Evolutionary conservation across 2,888 invertebrate genomes (phyloP), one percentile per base, ranked within the genome.

Genomic region (Sepiola atlantica): DNA sequence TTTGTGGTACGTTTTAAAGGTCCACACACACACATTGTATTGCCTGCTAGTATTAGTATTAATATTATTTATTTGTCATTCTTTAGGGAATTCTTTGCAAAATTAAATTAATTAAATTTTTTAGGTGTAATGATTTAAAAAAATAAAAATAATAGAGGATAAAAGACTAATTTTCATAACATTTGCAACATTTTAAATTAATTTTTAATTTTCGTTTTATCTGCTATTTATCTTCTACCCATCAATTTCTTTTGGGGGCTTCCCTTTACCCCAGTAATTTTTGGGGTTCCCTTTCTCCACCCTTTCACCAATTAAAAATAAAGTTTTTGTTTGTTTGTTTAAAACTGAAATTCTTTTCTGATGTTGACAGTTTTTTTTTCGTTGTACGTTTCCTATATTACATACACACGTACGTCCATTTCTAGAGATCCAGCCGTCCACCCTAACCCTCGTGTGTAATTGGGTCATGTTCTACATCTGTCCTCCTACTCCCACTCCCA

Each of bases 341-440:
- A 77, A 77, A 18, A 16, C 77, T 77, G 77, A 77, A 77, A 77
- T 77, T 77, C 61, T 77, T 77, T n/a, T n/a, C 77, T 77, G 32
- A n/a, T 77, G 77, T 77, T 77, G n/a, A 77, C 77, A 77, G n/a
- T n/a, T n/a, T n/a, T n/a, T 77, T n/a, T n/a, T 77, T 77, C n/a
- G n/a, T 32, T 77, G 77, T 77, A 32, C n/a, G 14, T 77, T n/a
- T n/a, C 77, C 77, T 77, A 77, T 32, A 77, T 77, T 77, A 16
- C 77, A 77, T 77, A 77, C 77, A 77, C 77, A 77, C 16, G 32
- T 32, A 32, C 14, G 32, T 32, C n/a, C 14, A 32, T 77, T 32
- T 77, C 45, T 4, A n/a, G 12, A 77, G 32, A 77, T 32, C 77
- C 77, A 77, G 10, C 77, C 77, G n/a, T 28, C 77, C 28, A 61